Evolutionary conservation across 1,140 invertebrate species (phyloP).

Genomic region (Eurosta solidaginis): DNA sequence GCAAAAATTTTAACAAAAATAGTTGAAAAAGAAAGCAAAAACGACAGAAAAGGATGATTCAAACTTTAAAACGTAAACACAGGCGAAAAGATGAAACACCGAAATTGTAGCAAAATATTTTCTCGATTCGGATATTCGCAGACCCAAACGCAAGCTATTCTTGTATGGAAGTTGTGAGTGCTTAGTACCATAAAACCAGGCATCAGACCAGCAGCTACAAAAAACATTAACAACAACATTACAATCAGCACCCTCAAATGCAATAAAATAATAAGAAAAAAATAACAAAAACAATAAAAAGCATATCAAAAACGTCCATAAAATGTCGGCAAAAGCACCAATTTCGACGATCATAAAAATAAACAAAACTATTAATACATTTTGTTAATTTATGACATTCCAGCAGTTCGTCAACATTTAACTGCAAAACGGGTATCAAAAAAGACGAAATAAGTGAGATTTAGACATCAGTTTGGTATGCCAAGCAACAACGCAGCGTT

Average conservation of each 20-base stretch:
- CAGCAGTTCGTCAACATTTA: slow-evolving; percentile 16
- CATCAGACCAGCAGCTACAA: not conserved
- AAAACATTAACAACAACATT: not conserved
- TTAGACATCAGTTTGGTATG: slow-evolving; percentile 22
- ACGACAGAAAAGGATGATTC: no score
- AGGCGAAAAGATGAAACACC: no score
- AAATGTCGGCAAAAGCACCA: slow-evolving; percentile 37
- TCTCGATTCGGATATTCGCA: not conserved
- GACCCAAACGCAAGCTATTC: not conserved
- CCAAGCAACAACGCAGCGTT: not conserved
- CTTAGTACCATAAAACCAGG: not conserved
- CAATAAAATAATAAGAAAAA: no score
- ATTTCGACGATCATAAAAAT: slow-evolving; percentile 51
- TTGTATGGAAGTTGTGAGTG: not conserved
- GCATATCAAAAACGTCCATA: not conserved
- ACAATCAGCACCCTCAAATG: not conserved
- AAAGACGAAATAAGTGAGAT: not conserved
- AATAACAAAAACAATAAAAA: not conserved
- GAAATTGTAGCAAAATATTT: not conserved
- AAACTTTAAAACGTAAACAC: no score
- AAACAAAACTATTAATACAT: slow-evolving; percentile 59
- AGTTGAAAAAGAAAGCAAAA: no score
- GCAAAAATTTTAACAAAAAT: no score
- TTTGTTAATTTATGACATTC: slow-evolving; percentile 59
- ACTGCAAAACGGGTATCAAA: not conserved